Conservation (phyloP, 2,113 vertebrate genomes). For the Mystacornis crossleyi region DNA sequence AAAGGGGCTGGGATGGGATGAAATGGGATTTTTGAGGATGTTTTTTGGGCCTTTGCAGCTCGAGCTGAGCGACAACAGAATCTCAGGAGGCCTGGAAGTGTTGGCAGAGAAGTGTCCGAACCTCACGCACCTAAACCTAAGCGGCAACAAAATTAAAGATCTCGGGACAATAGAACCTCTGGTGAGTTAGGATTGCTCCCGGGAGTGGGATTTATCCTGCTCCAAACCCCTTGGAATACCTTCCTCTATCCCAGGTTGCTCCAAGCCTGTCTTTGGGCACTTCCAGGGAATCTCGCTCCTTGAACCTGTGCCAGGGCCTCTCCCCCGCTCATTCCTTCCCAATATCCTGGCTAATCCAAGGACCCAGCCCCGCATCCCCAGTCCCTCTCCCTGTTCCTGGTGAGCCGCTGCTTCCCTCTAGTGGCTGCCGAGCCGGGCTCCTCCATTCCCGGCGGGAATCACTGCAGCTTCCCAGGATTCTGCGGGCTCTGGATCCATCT, state of each 20-base stretch:
- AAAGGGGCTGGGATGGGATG: not conserved
- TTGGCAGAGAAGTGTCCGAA: conserved; percentile 96
- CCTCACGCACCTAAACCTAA: conserved; percentile 98
- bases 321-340: not conserved
- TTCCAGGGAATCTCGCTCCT: not conserved
- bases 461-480: fast-evolving
- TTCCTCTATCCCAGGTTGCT: fast-evolving
- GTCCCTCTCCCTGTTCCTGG: not conserved
- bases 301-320: not conserved
- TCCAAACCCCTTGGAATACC: not conserved
- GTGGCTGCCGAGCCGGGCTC: not conserved
- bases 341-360: not conserved
- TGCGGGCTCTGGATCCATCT: fast-evolving
- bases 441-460: not conserved
- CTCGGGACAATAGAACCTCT: conserved; percentile 98
- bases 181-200: conserved; percentile 76
- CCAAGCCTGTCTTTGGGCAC: not conserved
- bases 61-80: conserved; percentile 98
- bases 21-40: not conserved
- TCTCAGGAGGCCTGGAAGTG: conserved; percentile 98
- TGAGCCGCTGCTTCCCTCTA: conserved; percentile 33
- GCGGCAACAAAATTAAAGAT: conserved; percentile 99
- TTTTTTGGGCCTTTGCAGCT: conserved; percentile 73
- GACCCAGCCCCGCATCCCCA: not conserved
- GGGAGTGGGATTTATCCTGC: fast-evolving